Evolutionary conservation across 2,797 vertebrate genomes (phyloP).

Genomic region (Peromyscus attwateri): DNA sequence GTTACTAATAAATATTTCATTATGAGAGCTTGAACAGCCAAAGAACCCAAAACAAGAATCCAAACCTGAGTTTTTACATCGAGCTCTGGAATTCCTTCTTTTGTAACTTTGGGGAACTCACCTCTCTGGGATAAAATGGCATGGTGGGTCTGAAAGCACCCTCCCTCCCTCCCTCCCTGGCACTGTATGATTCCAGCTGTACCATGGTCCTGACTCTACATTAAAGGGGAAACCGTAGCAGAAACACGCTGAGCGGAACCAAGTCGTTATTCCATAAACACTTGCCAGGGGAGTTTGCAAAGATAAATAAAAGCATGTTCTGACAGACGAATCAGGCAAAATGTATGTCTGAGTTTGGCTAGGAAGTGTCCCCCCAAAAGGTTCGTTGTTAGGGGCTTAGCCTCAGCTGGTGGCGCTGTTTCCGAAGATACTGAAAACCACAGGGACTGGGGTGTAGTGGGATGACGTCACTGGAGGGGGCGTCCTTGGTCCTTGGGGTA

Average conservation of each 20-base stretch:
- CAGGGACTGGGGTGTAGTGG: too few species aligned
- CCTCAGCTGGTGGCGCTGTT: background rate
- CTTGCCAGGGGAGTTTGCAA: background rate
- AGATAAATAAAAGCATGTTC: background rate
- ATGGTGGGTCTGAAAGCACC: background rate
- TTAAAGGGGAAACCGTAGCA: background rate
- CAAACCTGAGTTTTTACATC: background rate
- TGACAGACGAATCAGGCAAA: background rate
- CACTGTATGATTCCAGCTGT: background rate
- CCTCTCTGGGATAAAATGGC: background rate
- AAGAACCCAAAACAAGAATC: background rate
- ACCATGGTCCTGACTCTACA: background rate
- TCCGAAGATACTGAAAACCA: background rate
- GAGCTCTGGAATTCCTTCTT: background rate
- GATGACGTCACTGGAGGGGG: background rate
- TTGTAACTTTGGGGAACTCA: background rate
- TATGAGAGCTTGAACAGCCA: background rate
- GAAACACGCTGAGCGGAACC: background rate
- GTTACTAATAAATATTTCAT: conserved; percentile 9
- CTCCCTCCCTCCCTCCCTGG: background rate
- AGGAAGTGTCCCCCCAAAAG: background rate
- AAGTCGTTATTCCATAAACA: background rate
- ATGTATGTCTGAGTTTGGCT: background rate
- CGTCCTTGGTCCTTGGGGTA: background rate
- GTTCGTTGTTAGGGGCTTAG: background rate